Conservation (phyloP, 2,113 vertebrate genomes). For the Centrocercus urophasianus region DNA sequence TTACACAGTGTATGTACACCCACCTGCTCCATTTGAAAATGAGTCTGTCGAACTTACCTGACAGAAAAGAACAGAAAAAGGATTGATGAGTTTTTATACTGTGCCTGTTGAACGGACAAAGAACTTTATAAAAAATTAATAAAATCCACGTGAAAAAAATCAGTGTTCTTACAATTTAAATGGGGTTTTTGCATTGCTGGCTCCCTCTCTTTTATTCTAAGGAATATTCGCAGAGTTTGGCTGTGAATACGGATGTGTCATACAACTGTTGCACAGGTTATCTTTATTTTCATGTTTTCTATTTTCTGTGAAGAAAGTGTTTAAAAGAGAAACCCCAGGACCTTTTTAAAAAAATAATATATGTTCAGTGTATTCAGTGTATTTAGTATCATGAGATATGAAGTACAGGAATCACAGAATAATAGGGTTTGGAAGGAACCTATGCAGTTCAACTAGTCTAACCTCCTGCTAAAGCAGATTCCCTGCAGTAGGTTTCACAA, state of each 20-base stretch:
- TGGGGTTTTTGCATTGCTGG: background rate
- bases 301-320: background rate
- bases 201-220: background rate
- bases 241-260: background rate
- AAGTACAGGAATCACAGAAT: background rate
- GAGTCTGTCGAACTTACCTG: slow-evolving; percentile 43
- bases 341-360: background rate
- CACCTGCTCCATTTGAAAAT: slow-evolving; percentile 39
- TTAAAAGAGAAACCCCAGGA: background rate
- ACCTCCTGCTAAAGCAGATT: no score
- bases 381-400: background rate
- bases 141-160: background rate
- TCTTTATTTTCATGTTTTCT: background rate
- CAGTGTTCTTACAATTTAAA: background rate
- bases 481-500: background rate
- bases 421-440: background rate
- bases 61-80: slow-evolving; percentile 10
- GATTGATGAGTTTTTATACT: background rate
- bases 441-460: no score
- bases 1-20: slow-evolving; percentile 24
- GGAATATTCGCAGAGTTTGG: background rate
- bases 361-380: background rate
- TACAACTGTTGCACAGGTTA: background rate
- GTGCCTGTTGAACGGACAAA: background rate
- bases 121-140: background rate